Percentiles rank a stretch among this genome's conserved stretches.
Conservation (phyloP, 2,113 vertebrate species). For the Scatophagus argus region DNA sequence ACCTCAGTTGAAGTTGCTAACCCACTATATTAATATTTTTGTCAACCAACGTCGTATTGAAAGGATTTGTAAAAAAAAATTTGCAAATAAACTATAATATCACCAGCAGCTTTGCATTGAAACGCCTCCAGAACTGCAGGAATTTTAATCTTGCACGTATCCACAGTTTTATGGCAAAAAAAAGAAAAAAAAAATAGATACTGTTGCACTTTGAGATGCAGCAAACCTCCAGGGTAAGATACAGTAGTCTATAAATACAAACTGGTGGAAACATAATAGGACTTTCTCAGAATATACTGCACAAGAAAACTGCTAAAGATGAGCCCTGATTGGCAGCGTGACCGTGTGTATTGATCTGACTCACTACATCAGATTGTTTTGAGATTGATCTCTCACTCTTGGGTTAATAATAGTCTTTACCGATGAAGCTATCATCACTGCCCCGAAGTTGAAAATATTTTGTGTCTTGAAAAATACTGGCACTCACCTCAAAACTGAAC, state of each 20-base stretch:
- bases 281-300: slow-evolving; percentile 31
- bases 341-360: slow-evolving; percentile 43
- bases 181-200: not conserved
- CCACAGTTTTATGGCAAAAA: too few relatives aligned
- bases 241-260: slow-evolving; percentile 23
- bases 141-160: not conserved
- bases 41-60: not conserved
- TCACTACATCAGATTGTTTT: slow-evolving; percentile 37
- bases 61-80: slow-evolving; percentile 24
- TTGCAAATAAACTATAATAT: slow-evolving; percentile 2
- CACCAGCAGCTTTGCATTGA: slow-evolving; percentile 11
- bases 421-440: slow-evolving; percentile 37
- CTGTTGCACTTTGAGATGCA: not conserved
- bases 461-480: slow-evolving; percentile 1
- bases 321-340: slow-evolving; percentile 38
- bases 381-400: slow-evolving; percentile 45
- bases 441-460: slow-evolving; percentile 34
- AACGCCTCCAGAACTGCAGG: not conserved
- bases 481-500: not conserved
- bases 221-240: not conserved
- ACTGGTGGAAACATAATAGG: not conserved
- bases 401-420: slow-evolving; percentile 50
- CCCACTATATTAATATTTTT: not conserved
- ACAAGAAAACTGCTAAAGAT: slow-evolving; percentile 25
- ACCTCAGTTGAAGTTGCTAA: slow-evolving; percentile 3